phyloP scores from a whole-genome alignment of 2,113 vertebrate genomes.

The Syrrhaptes paradoxus region DNA sequence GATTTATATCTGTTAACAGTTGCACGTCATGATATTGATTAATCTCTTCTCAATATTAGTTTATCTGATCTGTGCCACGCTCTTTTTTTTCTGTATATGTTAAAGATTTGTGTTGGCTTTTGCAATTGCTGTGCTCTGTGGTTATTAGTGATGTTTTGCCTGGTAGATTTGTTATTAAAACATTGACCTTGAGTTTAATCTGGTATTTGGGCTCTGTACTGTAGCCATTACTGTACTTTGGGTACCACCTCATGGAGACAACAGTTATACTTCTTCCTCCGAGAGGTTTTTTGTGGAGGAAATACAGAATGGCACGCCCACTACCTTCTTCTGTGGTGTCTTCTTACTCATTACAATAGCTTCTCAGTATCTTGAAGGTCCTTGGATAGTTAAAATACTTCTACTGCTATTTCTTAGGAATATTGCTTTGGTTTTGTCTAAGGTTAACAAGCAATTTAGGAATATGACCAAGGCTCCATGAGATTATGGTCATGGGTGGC shows the following conservation, averaged over 20 bases:
- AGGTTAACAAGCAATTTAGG: neutral
- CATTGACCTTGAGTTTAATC: neutral
- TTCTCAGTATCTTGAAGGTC: neutral
- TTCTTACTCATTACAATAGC: neutral
- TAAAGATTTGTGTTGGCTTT: neutral
- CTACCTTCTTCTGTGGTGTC: neutral
- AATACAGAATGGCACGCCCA: neutral
- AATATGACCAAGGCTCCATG: neutral
- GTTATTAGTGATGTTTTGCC: neutral
- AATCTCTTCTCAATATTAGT: no score
- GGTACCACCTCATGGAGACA: neutral
- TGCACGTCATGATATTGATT: no score
- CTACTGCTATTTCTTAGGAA: neutral
- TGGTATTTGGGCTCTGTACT: neutral
- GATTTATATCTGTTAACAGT: no score
- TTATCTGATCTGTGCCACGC: no score
- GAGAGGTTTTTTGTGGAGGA: neutral
- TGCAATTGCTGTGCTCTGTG: neutral
- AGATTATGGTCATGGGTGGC: neutral
- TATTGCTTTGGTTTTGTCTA: neutral
- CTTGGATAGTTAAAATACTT: neutral
- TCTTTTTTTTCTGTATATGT: no score
- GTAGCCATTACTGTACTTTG: neutral
- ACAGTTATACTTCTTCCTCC: neutral
- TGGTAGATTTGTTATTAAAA: neutral